Evolutionary conservation across 1,140 invertebrate genomes (phyloP).

Genomic region (Onthophagus taurus): DNA sequence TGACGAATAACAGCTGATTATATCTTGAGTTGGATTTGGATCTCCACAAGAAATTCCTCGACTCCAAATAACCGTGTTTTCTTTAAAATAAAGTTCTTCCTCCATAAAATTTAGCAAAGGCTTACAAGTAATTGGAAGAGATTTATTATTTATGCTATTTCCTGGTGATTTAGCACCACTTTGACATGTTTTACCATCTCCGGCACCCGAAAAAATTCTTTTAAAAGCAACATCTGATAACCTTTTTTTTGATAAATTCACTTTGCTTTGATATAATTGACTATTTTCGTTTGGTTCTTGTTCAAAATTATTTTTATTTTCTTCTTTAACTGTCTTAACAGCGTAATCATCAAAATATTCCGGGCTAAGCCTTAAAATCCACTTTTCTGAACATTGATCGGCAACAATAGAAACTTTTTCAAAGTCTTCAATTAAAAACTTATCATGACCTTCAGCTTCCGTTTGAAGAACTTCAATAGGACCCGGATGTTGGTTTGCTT

Average conservation of each 20-base stretch:
- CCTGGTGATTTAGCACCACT: constrained; percentile 1
- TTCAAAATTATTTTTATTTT: constrained; percentile 1
- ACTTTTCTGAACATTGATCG: constrained; percentile 52
- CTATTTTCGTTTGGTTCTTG: neutral
- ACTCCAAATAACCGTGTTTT: constrained; percentile 73
- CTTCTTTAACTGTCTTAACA: neutral
- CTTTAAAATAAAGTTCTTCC: constrained; percentile 84
- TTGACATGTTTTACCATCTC: constrained; percentile 10
- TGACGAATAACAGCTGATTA: constrained; percentile 66
- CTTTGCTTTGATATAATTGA: neutral
- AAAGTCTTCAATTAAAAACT: constrained; percentile 56
- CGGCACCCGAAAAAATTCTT: constrained; percentile 18
- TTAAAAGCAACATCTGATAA: constrained; percentile 23
- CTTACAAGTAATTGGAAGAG: constrained; percentile 8
- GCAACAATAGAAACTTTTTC: constrained; percentile 65
- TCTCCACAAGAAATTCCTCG: constrained; percentile 47
- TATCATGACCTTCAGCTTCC: constrained; percentile 37
- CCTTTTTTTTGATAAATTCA: constrained; percentile 13
- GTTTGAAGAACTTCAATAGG: constrained; percentile 37
- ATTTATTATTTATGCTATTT: constrained; percentile 6
- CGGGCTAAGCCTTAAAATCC: constrained; percentile 58
- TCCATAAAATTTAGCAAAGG: constrained; percentile 41
- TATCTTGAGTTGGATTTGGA: constrained; percentile 36
- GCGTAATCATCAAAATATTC: too few species aligned
- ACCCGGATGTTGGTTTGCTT: constrained; percentile 68